Conservation (phyloP, 2,888 invertebrate species). For the Torymus texanus region DNA sequence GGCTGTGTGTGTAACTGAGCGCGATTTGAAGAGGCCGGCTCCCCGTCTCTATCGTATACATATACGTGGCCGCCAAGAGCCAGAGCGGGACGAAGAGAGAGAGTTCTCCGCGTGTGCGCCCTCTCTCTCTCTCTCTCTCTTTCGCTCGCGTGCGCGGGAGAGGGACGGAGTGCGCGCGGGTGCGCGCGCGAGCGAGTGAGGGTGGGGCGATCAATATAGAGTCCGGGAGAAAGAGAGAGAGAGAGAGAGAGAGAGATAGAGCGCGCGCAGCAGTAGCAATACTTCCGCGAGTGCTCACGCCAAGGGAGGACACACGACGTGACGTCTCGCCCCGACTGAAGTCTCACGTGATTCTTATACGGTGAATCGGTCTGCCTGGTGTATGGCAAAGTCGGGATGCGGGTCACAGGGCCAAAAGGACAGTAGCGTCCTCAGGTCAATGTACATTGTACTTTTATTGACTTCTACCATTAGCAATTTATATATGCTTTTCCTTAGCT, state of each 20-base stretch:
- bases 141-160: constrained; percentile 24
- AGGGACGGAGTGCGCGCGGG: constrained; percentile 39
- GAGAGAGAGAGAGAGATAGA: background rate
- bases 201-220: constrained; percentile 72
- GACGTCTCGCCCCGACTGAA: background rate
- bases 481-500: no score
- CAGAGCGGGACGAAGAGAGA: no score
- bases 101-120: no score
- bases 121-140: background rate
- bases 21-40: constrained; percentile 1
- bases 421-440: no score
- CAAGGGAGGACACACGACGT: constrained; percentile 31
- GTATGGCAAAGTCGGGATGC: no score
- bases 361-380: no score
- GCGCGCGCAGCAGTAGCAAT: constrained; percentile 50
- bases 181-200: constrained; percentile 58
- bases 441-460: no score
- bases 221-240: constrained; percentile 18
- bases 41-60: background rate
- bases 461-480: background rate
- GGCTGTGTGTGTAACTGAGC: background rate
- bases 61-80: background rate
- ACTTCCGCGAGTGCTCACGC: constrained; percentile 59
- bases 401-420: no score
- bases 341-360: no score